Conservation (phyloP, 30 jellyfish, hydroid and myxozoan genomes). For the Chrysaora quinquecirrha region DNA sequence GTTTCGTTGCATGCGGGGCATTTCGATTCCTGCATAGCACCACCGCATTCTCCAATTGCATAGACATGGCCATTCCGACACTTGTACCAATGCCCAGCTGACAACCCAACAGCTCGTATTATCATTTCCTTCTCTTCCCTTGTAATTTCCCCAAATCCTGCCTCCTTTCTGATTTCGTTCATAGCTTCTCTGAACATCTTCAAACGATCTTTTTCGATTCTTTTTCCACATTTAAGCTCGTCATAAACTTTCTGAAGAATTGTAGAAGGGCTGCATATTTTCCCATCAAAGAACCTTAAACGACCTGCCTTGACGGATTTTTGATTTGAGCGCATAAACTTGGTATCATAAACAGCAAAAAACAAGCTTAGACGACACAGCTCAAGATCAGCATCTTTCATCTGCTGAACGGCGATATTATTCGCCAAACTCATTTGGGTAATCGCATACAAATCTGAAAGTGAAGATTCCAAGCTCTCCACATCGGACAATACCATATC, state of each 20-base stretch:
- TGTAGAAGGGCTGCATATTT: no score
- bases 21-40: slow-evolving; percentile 60
- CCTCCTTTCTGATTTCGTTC: slow-evolving; percentile 6
- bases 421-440: slow-evolving; percentile 9
- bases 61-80: slow-evolving; percentile 80
- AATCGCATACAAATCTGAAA: slow-evolving; percentile 1
- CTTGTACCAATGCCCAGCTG: slow-evolving; percentile 79
- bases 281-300: no score
- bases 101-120: slow-evolving; percentile 53
- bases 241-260: not conserved
- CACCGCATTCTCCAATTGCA: slow-evolving; percentile 88
- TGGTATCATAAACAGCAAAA: not conserved
- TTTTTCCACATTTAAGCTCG: slow-evolving; percentile 17
- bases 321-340: not conserved
- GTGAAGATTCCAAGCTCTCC: not conserved
- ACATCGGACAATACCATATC: not conserved
- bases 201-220: slow-evolving; percentile 16
- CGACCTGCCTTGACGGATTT: not conserved
- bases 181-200: not conserved
- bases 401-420: slow-evolving; percentile 41
- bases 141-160: slow-evolving; percentile 20
- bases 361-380: slow-evolving; percentile 40
- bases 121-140: slow-evolving; percentile 50
- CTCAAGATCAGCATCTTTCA: slow-evolving; percentile 58
- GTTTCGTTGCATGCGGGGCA: slow-evolving; percentile 80